These are phyloP conservation scores for Pelochelys cantorii DNA, from an alignment of 2,797 vertebrate genomes.

Conservation along the genomic window DNA sequence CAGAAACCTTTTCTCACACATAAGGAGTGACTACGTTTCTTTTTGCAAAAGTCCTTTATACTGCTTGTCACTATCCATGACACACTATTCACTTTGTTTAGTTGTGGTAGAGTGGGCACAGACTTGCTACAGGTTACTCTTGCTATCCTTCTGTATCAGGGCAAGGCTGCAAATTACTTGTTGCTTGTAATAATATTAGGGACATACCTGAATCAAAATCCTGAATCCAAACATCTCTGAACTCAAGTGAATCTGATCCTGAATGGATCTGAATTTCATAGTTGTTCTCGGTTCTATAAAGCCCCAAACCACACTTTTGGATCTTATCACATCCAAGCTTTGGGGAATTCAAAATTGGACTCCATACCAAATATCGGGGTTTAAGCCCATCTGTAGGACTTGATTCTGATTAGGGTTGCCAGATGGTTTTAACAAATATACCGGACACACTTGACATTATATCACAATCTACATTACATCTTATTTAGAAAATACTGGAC, in stretches of 20 bases:
- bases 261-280: neutral
- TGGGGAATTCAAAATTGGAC: neutral
- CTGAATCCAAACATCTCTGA: too few relatives aligned
- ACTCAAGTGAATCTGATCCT: neutral
- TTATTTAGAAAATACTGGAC: too few relatives aligned
- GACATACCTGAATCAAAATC: neutral
- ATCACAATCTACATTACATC: too few relatives aligned
- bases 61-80: neutral
- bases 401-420: neutral
- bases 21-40: neutral
- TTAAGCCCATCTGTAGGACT: neutral
- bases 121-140: neutral
- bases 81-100: neutral
- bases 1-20: conserved; percentile 28
- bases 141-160: neutral
- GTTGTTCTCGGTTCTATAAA: neutral
- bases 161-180: neutral
- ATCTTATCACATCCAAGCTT: neutral
- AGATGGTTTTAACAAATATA: neutral
- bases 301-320: neutral
- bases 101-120: neutral
- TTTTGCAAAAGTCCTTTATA: conserved; percentile 8
- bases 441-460: too few relatives aligned
- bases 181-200: neutral
- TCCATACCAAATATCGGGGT: neutral